phyloP scores from a whole-genome alignment of 2,797 vertebrate species.

The Gymnothorax reevesii region DNA sequence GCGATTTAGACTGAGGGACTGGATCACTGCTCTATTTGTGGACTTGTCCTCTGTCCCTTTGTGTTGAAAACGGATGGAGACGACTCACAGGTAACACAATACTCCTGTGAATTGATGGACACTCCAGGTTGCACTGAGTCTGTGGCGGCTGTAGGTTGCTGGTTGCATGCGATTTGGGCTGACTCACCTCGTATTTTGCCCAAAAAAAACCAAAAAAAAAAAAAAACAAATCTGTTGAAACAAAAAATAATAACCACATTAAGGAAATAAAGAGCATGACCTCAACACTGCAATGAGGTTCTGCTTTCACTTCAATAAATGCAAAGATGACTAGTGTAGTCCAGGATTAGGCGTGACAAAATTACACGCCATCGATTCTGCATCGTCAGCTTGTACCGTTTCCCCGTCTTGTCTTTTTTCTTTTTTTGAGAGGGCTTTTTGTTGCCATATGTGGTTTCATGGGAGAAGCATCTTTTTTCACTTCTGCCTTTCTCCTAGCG shows the following conservation, averaged over 20 bases:
- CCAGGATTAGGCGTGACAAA: background rate
- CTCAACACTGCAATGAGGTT: background rate
- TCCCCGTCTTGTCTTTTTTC: background rate
- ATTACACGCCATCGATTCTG: background rate
- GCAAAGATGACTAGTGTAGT: background rate
- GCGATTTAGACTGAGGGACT: background rate
- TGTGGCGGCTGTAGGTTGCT: background rate
- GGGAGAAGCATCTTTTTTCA: background rate
- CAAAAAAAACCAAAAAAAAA: background rate
- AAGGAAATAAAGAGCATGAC: background rate
- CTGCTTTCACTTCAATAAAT: constrained; percentile 8
- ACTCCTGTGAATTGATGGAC: background rate
- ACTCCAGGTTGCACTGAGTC: background rate
- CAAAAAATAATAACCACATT: background rate
- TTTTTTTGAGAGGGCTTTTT: background rate
- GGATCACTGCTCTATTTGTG: background rate
- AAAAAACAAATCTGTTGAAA: background rate
- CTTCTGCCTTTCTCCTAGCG: background rate
- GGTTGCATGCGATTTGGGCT: background rate
- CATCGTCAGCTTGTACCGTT: background rate
- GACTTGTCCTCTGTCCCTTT: background rate
- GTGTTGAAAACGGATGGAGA: background rate
- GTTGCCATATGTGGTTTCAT: background rate
- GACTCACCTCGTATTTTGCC: background rate
- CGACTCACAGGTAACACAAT: background rate